Evolutionary conservation across 2,797 vertebrate genomes (phyloP).

Genomic region (Acanthiza pusilla): DNA sequence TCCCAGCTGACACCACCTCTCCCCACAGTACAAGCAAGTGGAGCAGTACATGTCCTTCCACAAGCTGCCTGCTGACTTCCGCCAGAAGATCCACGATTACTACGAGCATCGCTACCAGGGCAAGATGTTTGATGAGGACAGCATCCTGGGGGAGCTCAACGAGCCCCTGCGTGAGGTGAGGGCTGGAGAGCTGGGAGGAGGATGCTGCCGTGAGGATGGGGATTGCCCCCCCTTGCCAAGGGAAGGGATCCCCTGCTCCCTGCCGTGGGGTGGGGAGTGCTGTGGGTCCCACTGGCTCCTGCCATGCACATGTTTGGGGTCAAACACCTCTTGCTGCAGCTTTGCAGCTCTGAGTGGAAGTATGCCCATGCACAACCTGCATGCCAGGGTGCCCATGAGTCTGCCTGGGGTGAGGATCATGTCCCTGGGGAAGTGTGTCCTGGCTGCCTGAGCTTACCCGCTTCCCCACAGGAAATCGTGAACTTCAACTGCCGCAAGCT

Average conservation of each 20-base stretch:
- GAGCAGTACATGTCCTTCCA: constrained; percentile 99
- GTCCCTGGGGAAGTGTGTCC: rapidly evolving
- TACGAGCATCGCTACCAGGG: constrained; percentile 98
- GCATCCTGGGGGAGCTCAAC: constrained; percentile 94
- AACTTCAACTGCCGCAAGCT: constrained; percentile 96
- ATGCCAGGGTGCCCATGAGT: background rate
- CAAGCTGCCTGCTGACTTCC: constrained; percentile 93
- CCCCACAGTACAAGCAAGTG: constrained; percentile 92
- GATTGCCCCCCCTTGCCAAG: no score
- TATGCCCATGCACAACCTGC: rapidly evolving
- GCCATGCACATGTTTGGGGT: rapidly evolving
- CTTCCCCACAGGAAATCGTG: constrained; percentile 82
- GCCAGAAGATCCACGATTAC: constrained; percentile 97
- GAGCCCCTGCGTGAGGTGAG: constrained; percentile 92
- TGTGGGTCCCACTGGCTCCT: background rate
- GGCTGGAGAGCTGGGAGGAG: rapidly evolving
- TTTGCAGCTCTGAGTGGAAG: rapidly evolving
- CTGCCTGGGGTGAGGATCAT: background rate
- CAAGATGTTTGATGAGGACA: constrained; percentile 99
- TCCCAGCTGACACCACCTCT: background rate
- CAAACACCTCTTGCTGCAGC: background rate
- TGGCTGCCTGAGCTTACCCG: background rate
- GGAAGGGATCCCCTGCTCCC: background rate
- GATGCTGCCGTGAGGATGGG: background rate
- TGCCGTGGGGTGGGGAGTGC: rapidly evolving